Conservation (phyloP, 2,113 vertebrate genomes). For the Epinephelus moara region DNA sequence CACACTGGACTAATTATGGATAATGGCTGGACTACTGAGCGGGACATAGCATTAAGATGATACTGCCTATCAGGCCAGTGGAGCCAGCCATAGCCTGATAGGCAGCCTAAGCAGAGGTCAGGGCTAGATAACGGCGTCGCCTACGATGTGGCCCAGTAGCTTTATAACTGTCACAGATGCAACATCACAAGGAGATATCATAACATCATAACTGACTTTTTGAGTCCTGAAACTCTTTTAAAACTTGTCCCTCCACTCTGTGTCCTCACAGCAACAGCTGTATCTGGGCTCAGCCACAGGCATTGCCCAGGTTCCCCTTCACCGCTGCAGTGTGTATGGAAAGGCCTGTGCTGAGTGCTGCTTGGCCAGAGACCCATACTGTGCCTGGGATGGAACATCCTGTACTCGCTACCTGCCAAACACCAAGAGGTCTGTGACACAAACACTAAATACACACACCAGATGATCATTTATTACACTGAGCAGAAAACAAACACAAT, state of each 20-base stretch:
- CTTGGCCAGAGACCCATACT: constrained; percentile 97
- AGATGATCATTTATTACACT: not conserved
- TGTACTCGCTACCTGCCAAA: constrained; percentile 96
- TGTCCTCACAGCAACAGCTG: constrained; percentile 91
- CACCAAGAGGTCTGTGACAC: constrained; percentile 88
- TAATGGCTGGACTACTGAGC: not conserved
- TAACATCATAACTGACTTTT: not conserved
- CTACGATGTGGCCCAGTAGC: too few relatives aligned
- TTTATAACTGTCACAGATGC: not conserved
- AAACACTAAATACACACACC: not conserved
- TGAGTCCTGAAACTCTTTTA: not conserved
- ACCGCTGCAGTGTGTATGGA: constrained; percentile 94
- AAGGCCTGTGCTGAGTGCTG: constrained; percentile 97
- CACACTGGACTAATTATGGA: not conserved
- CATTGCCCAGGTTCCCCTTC: constrained; percentile 92
- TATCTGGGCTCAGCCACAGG: constrained; percentile 89
- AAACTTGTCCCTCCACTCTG: not conserved
- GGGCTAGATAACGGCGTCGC: not conserved
- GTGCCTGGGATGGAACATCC: constrained; percentile 94
- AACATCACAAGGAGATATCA: not conserved
- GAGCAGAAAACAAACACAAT: not conserved
- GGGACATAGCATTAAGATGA: not conserved
- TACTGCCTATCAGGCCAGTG: not conserved
- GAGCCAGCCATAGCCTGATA: not conserved
- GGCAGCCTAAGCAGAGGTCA: not conserved